phyloP scores from a whole-genome alignment of 1,140 invertebrate genomes.

The Aplysia californica region DNA sequence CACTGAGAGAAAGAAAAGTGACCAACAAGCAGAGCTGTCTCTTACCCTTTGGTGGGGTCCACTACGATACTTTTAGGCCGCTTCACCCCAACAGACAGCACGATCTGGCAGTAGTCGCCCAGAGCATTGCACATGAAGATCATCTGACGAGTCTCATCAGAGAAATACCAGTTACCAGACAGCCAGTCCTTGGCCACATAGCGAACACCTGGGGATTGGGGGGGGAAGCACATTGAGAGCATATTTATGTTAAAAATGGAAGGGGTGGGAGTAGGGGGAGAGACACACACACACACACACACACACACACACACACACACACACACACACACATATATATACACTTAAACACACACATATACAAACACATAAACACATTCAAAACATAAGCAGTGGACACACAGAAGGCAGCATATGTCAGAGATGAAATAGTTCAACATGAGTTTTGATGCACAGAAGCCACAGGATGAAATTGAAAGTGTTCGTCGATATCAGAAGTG shows the following conservation, averaged over 20 bases:
- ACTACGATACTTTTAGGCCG: conserved; percentile 84
- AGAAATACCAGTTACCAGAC: conserved; percentile 96
- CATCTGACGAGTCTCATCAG: conserved; percentile 78
- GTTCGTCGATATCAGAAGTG: neutral
- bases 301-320: neutral
- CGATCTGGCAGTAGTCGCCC: conserved; percentile 64
- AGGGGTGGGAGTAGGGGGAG: neutral
- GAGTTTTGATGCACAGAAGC: neutral
- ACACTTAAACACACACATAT: neutral
- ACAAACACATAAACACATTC: neutral
- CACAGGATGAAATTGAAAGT: neutral
- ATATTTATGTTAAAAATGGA: neutral
- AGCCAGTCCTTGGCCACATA: conserved; percentile 95
- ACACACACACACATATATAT: neutral
- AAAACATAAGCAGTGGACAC: too few species aligned
- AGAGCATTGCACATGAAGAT: conserved; percentile 73
- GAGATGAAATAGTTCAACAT: neutral
- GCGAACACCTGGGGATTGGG: conserved; percentile 38
- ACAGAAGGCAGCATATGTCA: too few species aligned
- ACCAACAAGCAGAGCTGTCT: conserved; percentile 57
- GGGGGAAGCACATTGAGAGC: neutral
- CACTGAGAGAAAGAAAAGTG: too few species aligned
- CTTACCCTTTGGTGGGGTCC: conserved; percentile 93
- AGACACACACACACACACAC: neutral
- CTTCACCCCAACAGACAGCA: conserved; percentile 74